Conservation (phyloP, 1,140 invertebrate genomes). For the Pygmarrhopalites habei region DNA sequence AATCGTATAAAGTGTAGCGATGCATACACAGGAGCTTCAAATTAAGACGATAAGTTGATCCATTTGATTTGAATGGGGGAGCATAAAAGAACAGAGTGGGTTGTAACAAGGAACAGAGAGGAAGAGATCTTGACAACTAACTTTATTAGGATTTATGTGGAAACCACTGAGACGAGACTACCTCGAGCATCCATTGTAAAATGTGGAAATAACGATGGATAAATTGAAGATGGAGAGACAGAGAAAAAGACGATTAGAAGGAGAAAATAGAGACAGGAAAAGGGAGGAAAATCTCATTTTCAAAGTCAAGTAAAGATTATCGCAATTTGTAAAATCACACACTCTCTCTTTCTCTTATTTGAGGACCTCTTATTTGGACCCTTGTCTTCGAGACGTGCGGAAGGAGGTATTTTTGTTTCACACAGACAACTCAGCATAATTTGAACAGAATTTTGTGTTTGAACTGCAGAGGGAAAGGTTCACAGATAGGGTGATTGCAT, state of each 20-base stretch:
- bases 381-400: too few relatives aligned
- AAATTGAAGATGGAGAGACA: conserved; percentile 10
- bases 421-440: too few relatives aligned
- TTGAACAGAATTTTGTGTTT: too few relatives aligned
- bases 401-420: too few relatives aligned
- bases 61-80: not conserved
- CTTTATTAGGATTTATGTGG: conserved; percentile 1
- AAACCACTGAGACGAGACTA: not conserved
- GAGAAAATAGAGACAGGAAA: too few relatives aligned
- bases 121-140: not conserved
- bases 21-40: not conserved
- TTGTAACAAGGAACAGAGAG: too few relatives aligned
- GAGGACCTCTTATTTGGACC: too few relatives aligned
- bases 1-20: not conserved
- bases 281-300: conserved; percentile 35
- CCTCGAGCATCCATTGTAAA: conserved; percentile 2
- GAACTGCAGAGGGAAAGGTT: too few relatives aligned
- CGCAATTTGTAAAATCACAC: conserved; percentile 23
- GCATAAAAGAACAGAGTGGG: too few relatives aligned
- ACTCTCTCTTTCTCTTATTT: not conserved
- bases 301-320: conserved; percentile 32
- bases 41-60: not conserved
- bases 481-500: too few relatives aligned
- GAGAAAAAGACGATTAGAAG: conserved; percentile 29
- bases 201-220: conserved; percentile 16